Conservation (phyloP, 2,888 invertebrate genomes). For the Diadegma fenestrale region DNA sequence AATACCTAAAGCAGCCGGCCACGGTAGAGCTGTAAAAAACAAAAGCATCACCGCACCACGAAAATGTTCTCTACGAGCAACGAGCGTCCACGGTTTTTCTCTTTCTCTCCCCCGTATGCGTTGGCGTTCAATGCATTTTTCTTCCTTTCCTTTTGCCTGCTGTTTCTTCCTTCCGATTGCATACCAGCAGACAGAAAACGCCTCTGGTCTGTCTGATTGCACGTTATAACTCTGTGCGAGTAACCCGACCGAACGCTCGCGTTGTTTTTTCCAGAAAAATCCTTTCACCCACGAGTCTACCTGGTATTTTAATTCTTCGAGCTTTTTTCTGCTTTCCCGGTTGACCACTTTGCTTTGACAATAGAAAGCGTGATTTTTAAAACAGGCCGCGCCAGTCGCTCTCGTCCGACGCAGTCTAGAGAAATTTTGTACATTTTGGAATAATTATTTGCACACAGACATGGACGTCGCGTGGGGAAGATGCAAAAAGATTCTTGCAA, state of each 20-base stretch:
- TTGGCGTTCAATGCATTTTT: constrained; percentile 5
- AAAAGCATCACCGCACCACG: constrained; percentile 28
- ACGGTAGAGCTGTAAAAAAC: constrained; percentile 24
- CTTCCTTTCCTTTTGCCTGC: constrained; percentile 9
- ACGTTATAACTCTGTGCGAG: constrained; percentile 31
- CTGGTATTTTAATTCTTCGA: constrained; percentile 29
- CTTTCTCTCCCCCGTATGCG: background rate
- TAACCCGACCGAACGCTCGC: constrained; percentile 21
- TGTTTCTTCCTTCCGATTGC: constrained; percentile 1
- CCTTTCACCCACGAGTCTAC: constrained; percentile 38
- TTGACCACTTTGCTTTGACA: background rate
- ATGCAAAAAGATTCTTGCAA: background rate
- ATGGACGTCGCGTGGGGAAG: background rate
- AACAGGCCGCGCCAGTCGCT: background rate
- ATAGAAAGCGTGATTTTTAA: background rate
- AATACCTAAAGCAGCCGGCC: constrained; percentile 54
- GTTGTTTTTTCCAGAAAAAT: constrained; percentile 35
- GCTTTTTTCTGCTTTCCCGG: background rate
- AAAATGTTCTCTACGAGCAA: constrained; percentile 16
- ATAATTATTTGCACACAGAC: background rate
- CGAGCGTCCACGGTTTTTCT: constrained; percentile 15
- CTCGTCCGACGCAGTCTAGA: background rate
- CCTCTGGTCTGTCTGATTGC: constrained; percentile 39
- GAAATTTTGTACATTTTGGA: background rate
- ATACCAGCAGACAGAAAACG: background rate